Base-by-base conservation (phyloP, 2,888 invertebrate genomes). In the Celastrina argiolus region DNA sequence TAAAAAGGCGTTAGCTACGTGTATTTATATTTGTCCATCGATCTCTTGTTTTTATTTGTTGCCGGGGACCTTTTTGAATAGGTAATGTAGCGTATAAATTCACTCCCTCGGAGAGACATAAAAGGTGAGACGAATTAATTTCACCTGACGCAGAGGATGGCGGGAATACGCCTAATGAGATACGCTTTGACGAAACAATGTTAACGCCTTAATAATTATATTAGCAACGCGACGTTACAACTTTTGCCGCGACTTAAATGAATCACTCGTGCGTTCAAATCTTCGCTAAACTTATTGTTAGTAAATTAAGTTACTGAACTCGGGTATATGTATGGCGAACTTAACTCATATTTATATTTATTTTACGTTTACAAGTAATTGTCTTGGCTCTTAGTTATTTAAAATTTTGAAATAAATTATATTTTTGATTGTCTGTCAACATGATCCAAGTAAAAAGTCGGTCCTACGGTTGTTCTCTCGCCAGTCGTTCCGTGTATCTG, bases 1-100 rank as follows among this genome's bases (percentile, higher is more conserved):
- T 51, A 51, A 51, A 26, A 26, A 51, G 22, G 22, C 22, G 51
- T 51, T 10, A 51, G 51, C 51, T 51, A 51, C 58, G 58, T 58
- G 14, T 65, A 65, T 56, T 56, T 65, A 56, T 58, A 36, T 69
- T 69, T 69, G 70, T 67, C 65, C 66, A 72, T 74, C 78, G 75
- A 78, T 77, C 80, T 76, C 76, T 80, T 80, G 81, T 83, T 84
- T 83, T 84, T 84, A 85, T 83, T 84, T 78, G 81, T 81, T 78
- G 79, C 78, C 76, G 73, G 74, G 78, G 79, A 83, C 86, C 85
- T 86, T 87, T 87, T 83, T 85, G 87, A 87, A 87, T 88, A 87
- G 83, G 82, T 82, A 88, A 88, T 86, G 85, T 82, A 80, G 77
- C 82, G 86, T 87, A 88, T 86, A 87, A 87, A 88, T 86, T 86